Evolutionary conservation across 1,140 invertebrate genomes (phyloP).

Genomic region (Lasioglossum baleicum): DNA sequence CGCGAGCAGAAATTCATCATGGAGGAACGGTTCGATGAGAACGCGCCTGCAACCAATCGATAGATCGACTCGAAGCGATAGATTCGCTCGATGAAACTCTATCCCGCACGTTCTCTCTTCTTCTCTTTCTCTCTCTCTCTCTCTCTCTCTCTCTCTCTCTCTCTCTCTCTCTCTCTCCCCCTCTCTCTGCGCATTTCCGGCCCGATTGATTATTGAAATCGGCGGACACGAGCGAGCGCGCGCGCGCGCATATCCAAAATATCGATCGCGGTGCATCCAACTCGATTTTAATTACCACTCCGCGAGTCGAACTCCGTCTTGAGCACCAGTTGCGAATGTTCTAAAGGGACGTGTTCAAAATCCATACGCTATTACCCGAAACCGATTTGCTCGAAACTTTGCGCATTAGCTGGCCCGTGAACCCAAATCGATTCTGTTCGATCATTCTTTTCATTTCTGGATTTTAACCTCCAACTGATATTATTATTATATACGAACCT

Average conservation of each 20-base stretch:
- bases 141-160: too few species aligned
- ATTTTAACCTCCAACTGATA: too few species aligned
- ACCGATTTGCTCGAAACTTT: too few species aligned
- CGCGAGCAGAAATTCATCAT: neutral
- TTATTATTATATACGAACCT: too few species aligned
- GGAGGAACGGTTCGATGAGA: neutral
- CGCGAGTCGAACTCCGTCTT: neutral
- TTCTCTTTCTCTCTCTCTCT: too few species aligned
- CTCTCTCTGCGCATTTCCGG: neutral
- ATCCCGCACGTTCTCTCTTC: neutral
- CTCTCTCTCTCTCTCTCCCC: too few species aligned
- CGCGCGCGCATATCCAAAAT: neutral
- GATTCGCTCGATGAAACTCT: neutral
- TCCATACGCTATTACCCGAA: too few species aligned
- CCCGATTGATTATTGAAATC: conserved; percentile 14
- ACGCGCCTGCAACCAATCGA: neutral
- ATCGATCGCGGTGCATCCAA: conserved; percentile 2
- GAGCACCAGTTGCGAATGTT: neutral
- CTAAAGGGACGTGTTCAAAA: neutral
- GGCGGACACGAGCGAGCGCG: neutral
- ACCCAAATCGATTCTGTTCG: too few species aligned
- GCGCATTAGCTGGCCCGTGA: too few species aligned
- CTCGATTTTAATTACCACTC: conserved; percentile 7
- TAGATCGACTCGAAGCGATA: neutral
- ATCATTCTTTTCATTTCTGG: too few species aligned